Evolutionary conservation across 2,113 vertebrate genomes (phyloP).

Genomic region (Elgaria multicarinata): DNA sequence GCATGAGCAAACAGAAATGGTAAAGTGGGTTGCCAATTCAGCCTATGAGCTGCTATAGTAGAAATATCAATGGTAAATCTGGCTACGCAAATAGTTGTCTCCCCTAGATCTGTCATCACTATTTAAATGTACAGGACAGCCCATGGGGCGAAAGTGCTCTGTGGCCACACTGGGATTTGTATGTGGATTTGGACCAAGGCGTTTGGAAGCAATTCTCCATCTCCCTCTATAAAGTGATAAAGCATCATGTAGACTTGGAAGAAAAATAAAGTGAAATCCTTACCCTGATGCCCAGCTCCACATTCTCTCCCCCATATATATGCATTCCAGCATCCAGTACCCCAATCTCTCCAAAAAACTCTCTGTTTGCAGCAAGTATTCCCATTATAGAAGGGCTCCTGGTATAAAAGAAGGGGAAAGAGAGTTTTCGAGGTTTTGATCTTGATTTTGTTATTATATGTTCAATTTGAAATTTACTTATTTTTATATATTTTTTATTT

Average conservation of each 20-base stretch:
- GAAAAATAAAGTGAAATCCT: conserved; percentile 39
- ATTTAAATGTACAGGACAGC: too few relatives aligned
- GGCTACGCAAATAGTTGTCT: too few relatives aligned
- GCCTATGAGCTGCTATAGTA: too few relatives aligned
- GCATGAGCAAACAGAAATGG: too few relatives aligned
- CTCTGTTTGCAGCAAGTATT: conserved; percentile 78
- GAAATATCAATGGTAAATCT: too few relatives aligned
- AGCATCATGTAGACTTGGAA: not conserved
- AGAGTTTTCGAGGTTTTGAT: not conserved
- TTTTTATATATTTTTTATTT: too few relatives aligned
- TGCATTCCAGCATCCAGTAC: conserved; percentile 81
- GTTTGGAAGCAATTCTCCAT: not conserved
- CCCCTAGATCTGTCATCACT: too few relatives aligned
- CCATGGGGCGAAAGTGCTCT: too few relatives aligned
- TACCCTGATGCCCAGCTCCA: conserved; percentile 82
- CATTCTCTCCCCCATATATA: conserved; percentile 83
- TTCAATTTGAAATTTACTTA: not conserved
- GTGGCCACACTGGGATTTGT: not conserved
- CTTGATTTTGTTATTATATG: not conserved
- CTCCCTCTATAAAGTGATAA: not conserved
- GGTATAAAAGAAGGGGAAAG: not conserved
- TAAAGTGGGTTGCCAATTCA: too few relatives aligned
- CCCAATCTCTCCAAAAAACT: conserved; percentile 82
- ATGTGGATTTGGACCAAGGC: not conserved
- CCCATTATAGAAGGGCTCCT: conserved; percentile 83